Evolutionary conservation across 2,797 vertebrate genomes (phyloP).

Genomic region (Gallinago nigripennis): DNA sequence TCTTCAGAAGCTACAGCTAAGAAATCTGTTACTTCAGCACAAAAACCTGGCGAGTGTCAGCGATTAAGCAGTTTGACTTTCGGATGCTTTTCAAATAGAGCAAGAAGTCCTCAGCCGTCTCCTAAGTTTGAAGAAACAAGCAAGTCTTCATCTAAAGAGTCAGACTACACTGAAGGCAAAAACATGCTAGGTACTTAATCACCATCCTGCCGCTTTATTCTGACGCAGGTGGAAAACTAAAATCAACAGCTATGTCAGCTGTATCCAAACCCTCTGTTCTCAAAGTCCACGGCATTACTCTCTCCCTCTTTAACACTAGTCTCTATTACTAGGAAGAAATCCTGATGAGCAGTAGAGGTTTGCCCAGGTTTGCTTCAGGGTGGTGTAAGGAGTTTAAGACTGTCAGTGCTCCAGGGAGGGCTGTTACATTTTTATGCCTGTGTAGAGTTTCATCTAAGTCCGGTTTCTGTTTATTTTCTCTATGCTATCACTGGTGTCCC

Average conservation of each 20-base stretch:
- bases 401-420: not conserved
- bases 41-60: slow-evolving; percentile 86
- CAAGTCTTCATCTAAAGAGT: slow-evolving; percentile 71
- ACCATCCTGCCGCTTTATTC: not conserved
- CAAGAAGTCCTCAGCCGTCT: slow-evolving; percentile 87
- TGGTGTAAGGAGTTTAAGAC: not conserved
- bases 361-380: not conserved
- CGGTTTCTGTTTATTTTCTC: not conserved
- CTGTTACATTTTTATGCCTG: not conserved
- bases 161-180: slow-evolving; percentile 56
- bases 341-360: not conserved
- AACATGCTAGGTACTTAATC: slow-evolving; percentile 62
- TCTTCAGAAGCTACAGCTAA: slow-evolving; percentile 73
- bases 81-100: slow-evolving; percentile 92
- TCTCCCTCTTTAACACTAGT: not conserved
- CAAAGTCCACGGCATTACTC: not conserved
- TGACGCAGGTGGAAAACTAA: not conserved
- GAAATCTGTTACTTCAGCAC: slow-evolving; percentile 60
- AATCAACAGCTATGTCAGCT: not conserved
- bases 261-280: not conserved
- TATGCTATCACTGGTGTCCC: not conserved
- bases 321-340: not conserved
- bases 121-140: slow-evolving; percentile 81
- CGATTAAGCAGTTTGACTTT: slow-evolving; percentile 93
- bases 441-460: not conserved